A percentile compares a stretch with the other conserved stretches of the same genome.
Evolutionary conservation across 92 coral and sea anemone species (phyloP).

Genomic region (Chrysogorgia sp.): DNA sequence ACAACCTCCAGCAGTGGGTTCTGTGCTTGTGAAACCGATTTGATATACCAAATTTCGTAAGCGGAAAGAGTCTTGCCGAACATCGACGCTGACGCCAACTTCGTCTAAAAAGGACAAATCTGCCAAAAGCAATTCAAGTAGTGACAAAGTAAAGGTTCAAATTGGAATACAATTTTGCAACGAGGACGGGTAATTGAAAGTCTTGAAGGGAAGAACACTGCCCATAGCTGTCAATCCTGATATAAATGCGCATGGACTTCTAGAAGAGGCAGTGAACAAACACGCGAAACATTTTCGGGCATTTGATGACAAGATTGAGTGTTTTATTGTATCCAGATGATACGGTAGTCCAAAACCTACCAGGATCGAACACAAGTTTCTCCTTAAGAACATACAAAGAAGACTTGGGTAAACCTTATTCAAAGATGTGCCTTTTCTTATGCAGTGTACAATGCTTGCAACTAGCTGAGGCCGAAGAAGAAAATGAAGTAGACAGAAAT

Average conservation of each 20-base stretch:
- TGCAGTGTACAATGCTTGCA: background rate
- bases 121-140: no score
- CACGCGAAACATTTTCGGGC: conserved; percentile 19
- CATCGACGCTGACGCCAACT: background rate
- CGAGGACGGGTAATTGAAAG: background rate
- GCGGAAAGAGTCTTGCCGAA: conserved; percentile 11
- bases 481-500: no score
- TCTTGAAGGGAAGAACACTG: conserved; percentile 15
- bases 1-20: no score
- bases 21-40: no score
- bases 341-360: background rate
- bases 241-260: conserved; percentile 8
- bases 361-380: background rate
- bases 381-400: background rate
- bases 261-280: background rate
- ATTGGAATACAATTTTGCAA: conserved; percentile 3
- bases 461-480: no score
- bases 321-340: background rate
- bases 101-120: no score
- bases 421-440: conserved; percentile 10
- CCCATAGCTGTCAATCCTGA: background rate
- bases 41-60: conserved; percentile 1
- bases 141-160: conserved; percentile 4
- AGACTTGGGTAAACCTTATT: no score
- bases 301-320: background rate